phyloP scores from a whole-genome alignment of 2,113 vertebrate species.

The Periophthalmodon schlosseri region DNA sequence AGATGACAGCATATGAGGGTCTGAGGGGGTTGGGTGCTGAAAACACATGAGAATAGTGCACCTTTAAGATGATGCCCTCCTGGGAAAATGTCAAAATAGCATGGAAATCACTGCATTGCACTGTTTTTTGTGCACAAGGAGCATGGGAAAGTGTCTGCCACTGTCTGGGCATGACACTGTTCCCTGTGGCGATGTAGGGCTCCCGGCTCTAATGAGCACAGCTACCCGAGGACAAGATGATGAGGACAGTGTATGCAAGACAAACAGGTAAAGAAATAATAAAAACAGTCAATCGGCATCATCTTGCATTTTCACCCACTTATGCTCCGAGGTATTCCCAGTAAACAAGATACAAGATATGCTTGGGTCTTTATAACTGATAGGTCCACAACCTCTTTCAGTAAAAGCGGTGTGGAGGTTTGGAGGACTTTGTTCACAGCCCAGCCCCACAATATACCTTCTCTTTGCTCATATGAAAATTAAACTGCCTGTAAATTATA shows the following conservation, averaged over 20 bases:
- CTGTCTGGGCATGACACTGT: slow-evolving; percentile 58
- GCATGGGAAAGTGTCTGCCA: slow-evolving; percentile 26
- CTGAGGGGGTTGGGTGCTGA: slow-evolving; percentile 15
- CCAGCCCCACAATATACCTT: not conserved
- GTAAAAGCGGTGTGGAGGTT: too few relatives aligned
- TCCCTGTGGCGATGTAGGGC: slow-evolving; percentile 61
- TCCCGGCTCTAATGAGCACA: slow-evolving; percentile 72
- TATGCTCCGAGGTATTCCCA: not conserved
- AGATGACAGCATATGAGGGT: slow-evolving; percentile 24
- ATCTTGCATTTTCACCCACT: slow-evolving; percentile 24
- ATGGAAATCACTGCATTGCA: slow-evolving; percentile 39
- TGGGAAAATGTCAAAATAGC: slow-evolving; percentile 59
- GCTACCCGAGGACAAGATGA: slow-evolving; percentile 51
- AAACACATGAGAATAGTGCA: slow-evolving; percentile 34
- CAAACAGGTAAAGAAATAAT: slow-evolving; percentile 53
- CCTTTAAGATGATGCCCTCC: slow-evolving; percentile 55
- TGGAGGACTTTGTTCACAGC: too few relatives aligned
- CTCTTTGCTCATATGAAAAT: not conserved
- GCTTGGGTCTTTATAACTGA: too few relatives aligned
- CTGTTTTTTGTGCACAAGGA: slow-evolving; percentile 11
- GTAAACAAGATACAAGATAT: not conserved
- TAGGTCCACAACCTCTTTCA: too few relatives aligned
- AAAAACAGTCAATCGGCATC: slow-evolving; percentile 34
- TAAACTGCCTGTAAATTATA: too few relatives aligned
- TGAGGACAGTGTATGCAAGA: slow-evolving; percentile 32